Percentiles rank a stretch among this genome's conserved stretches.
These are phyloP conservation scores for Megaceryle torquata DNA, from an alignment of 2,113 vertebrate species.

Conservation along the genomic window DNA sequence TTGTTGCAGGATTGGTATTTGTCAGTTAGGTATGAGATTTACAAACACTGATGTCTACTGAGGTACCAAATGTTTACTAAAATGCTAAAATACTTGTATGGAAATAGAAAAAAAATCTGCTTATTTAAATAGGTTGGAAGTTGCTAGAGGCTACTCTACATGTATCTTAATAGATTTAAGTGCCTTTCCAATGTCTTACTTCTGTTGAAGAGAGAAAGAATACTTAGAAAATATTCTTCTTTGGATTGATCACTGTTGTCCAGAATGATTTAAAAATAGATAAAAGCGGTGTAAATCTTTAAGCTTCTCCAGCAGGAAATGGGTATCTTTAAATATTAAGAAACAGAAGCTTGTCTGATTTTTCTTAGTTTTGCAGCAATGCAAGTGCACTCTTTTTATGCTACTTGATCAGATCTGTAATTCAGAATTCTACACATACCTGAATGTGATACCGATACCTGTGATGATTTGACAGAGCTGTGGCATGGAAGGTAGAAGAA, in stretches of 20 bases:
- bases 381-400: constrained; percentile 21
- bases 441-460: background rate
- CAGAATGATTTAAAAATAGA: constrained; percentile 26
- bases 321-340: constrained; percentile 48
- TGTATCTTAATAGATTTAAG: constrained; percentile 17
- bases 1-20: background rate
- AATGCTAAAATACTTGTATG: constrained; percentile 14
- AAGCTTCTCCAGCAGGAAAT: constrained; percentile 29
- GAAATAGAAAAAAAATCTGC: constrained; percentile 15
- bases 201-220: constrained; percentile 23
- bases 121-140: constrained; percentile 36
- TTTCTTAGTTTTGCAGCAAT: constrained; percentile 18
- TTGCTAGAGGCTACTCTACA: constrained; percentile 2
- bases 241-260: background rate
- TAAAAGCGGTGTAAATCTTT: constrained; percentile 42
- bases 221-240: constrained; percentile 13
- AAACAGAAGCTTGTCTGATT: constrained; percentile 18
- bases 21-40: constrained; percentile 12
- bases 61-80: constrained; percentile 7
- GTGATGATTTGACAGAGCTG: background rate
- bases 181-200: background rate
- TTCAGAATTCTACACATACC: background rate
- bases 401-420: constrained; percentile 27
- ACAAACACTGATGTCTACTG: constrained; percentile 13
- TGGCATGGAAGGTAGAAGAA: background rate